phyloP scores from a whole-genome alignment of 2,113 vertebrate species.

The Bothrops jararaca region DNA sequence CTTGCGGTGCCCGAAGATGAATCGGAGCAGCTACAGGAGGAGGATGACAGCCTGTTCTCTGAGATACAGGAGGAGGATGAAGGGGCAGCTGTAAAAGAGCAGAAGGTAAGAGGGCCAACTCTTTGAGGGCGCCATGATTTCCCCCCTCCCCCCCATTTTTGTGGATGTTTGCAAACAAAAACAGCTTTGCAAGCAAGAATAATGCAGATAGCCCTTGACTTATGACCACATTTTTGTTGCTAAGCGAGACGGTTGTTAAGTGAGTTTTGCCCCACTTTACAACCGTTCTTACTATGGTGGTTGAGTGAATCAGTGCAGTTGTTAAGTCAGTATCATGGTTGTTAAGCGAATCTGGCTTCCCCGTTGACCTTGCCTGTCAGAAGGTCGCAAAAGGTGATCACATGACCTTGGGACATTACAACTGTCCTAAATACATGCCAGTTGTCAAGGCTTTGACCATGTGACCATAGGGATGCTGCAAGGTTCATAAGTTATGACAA shows the following conservation, averaged over 20 bases:
- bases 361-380: not conserved
- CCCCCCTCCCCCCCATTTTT: not conserved
- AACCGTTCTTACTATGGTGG: not conserved
- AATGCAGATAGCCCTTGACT: not conserved
- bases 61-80: not conserved
- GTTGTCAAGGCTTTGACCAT: not conserved
- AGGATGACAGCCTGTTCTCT: not conserved
- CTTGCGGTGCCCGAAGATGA: constrained; percentile 9
- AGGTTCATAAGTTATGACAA: not conserved
- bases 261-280: not conserved
- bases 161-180: not conserved
- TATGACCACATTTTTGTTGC: not conserved
- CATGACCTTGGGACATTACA: no score
- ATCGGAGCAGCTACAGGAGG: not conserved
- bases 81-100: constrained; percentile 46
- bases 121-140: not conserved
- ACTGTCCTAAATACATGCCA: not conserved
- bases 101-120: not conserved
- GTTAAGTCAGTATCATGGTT: no score
- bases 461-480: not conserved
- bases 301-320: not conserved
- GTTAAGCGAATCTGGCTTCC: not conserved
- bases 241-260: not conserved
- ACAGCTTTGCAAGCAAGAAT: not conserved
- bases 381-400: not conserved